These are phyloP conservation scores for Drosophila chauvacae DNA, from an alignment of 1,140 invertebrate species.

Conservation along the genomic window DNA sequence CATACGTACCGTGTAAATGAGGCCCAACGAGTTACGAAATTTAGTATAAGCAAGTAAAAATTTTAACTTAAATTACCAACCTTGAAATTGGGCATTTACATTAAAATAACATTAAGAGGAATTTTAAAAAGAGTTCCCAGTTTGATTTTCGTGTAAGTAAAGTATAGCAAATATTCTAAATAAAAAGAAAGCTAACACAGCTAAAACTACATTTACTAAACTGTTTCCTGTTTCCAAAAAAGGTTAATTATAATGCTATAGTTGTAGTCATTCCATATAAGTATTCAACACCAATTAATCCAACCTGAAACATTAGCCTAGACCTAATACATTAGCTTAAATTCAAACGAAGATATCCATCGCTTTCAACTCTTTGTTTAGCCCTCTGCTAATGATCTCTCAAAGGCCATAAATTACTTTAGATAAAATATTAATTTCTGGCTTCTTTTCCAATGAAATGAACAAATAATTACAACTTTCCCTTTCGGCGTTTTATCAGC, in stretches of 20 bases:
- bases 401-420: slow-evolving; percentile 36
- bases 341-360: slow-evolving; percentile 3
- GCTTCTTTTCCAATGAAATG: slow-evolving; percentile 5
- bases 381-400: slow-evolving; percentile 18
- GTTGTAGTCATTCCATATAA: not conserved
- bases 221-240: not conserved
- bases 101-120: not conserved
- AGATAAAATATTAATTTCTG: slow-evolving; percentile 37
- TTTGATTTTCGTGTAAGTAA: no score
- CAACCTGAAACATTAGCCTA: not conserved
- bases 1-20: slow-evolving; percentile 15
- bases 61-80: not conserved
- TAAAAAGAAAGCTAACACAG: not conserved
- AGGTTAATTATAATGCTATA: not conserved
- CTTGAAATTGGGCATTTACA: slow-evolving; percentile 6
- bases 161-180: no score
- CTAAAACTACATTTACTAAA: not conserved
- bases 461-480: slow-evolving; percentile 24
- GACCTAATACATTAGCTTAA: not conserved
- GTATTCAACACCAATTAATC: not conserved
- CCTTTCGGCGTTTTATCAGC: slow-evolving; percentile 27
- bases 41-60: not conserved
- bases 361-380: slow-evolving; percentile 23
- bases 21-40: slow-evolving; percentile 2
- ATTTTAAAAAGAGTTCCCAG: no score